Conservation (phyloP, 2,113 vertebrate genomes). For the Notechis scutatus region DNA sequence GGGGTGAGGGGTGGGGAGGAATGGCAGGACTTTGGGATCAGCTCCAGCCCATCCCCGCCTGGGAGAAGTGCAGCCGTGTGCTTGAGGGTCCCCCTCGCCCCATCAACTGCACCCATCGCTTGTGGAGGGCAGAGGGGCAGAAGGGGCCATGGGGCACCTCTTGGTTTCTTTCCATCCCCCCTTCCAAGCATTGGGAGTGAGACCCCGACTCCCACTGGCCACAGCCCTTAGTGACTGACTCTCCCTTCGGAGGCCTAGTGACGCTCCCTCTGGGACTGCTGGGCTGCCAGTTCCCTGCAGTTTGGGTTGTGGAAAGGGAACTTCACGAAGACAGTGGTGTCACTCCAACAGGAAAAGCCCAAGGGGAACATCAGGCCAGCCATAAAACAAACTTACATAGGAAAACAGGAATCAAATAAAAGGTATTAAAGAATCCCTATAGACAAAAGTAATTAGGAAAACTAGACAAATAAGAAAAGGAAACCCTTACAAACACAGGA, state of each 20-base stretch:
- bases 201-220: neutral
- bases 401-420: too few species aligned
- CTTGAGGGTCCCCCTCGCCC: neutral
- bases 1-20: neutral
- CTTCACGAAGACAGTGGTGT: too few species aligned
- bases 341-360: too few species aligned
- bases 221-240: neutral
- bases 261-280: neutral
- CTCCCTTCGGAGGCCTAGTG: neutral
- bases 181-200: neutral
- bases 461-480: too few species aligned
- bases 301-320: too few species aligned
- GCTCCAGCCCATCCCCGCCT: neutral
- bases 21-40: neutral
- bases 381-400: too few species aligned
- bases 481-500: too few species aligned
- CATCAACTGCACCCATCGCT: neutral
- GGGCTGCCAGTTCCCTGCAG: neutral
- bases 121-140: neutral
- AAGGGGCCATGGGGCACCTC: neutral
- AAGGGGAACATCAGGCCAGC: too few species aligned
- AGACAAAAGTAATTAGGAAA: too few species aligned
- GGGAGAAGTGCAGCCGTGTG: neutral
- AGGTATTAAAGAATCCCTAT: too few species aligned
- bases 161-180: neutral